Evolutionary conservation across 2,888 invertebrate genomes (phyloP).

Genomic region (Colostygia pectinataria): DNA sequence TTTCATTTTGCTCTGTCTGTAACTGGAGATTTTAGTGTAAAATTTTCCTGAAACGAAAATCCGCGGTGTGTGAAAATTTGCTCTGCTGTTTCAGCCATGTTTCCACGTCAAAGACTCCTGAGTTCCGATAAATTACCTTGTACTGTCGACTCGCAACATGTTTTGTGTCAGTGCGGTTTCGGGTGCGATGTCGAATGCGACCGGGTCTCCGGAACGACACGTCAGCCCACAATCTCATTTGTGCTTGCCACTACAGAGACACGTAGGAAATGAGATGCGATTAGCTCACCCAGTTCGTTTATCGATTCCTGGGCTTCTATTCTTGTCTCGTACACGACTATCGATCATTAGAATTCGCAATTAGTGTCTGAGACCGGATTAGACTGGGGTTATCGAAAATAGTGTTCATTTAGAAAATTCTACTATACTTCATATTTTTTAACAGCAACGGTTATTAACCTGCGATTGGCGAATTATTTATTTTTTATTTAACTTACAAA

Average conservation of each 20-base stretch:
- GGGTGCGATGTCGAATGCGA: slow-evolving; percentile 52
- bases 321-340: slow-evolving; percentile 17
- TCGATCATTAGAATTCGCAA: slow-evolving; percentile 14
- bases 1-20: no score
- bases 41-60: no score
- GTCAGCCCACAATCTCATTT: slow-evolving; percentile 71
- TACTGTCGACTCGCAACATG: slow-evolving; percentile 26
- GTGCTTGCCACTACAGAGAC: slow-evolving; percentile 67
- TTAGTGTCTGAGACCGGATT: slow-evolving; percentile 13
- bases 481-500: no score
- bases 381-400: no score
- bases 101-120: slow-evolving; percentile 31
- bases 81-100: slow-evolving; percentile 29
- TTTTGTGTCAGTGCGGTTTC: slow-evolving; percentile 42
- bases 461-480: no score
- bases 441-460: no score
- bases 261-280: slow-evolving; percentile 72
- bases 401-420: no score
- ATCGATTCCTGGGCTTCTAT: slow-evolving; percentile 22
- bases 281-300: slow-evolving; percentile 56
- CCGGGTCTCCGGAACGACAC: slow-evolving; percentile 61
- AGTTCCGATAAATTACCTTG: slow-evolving; percentile 24
- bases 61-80: no score
- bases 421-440: no score
- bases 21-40: no score